These are phyloP conservation scores for Varroa destructor DNA, from an alignment of 1,140 invertebrate species.

Conservation along the genomic window DNA sequence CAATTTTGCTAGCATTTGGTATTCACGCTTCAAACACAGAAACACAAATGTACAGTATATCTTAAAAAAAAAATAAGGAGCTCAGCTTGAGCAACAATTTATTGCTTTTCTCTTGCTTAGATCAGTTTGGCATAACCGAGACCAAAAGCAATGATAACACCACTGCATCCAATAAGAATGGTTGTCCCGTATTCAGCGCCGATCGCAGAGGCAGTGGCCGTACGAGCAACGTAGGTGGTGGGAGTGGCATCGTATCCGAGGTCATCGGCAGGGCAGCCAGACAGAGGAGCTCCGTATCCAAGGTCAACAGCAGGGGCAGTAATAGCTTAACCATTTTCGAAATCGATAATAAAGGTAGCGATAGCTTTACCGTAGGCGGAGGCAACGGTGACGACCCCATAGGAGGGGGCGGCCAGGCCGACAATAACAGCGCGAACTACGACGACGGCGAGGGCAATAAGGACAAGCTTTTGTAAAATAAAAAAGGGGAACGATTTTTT, in stretches of 20 bases:
- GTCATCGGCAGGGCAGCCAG: slow-evolving; percentile 1
- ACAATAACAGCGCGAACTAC: not conserved
- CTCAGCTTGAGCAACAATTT: no score
- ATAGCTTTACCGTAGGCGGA: slow-evolving; percentile 7
- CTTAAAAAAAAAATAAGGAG: no score
- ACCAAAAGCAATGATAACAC: no score
- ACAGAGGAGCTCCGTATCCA: not conserved
- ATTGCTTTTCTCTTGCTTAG: no score
- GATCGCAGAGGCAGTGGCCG: not conserved
- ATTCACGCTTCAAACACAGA: no score
- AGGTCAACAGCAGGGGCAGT: not conserved
- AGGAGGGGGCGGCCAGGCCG: not conserved
- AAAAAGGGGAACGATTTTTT: no score
- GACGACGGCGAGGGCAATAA: slow-evolving; percentile 9
- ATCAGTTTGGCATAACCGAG: no score
- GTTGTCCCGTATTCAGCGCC: not conserved
- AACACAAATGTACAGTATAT: no score
- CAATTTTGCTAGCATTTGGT: no score
- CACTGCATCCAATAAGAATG: not conserved
- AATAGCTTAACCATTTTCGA: no score
- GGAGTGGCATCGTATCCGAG: slow-evolving; percentile 16
- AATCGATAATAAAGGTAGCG: not conserved
- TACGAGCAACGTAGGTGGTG: not conserved
- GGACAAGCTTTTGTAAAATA: not conserved
- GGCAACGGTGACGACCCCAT: not conserved